Evolutionary conservation across 2,888 invertebrate genomes (phyloP), one percentile per base, ranked within the genome.

Genomic region (Penaeus monodon): DNA sequence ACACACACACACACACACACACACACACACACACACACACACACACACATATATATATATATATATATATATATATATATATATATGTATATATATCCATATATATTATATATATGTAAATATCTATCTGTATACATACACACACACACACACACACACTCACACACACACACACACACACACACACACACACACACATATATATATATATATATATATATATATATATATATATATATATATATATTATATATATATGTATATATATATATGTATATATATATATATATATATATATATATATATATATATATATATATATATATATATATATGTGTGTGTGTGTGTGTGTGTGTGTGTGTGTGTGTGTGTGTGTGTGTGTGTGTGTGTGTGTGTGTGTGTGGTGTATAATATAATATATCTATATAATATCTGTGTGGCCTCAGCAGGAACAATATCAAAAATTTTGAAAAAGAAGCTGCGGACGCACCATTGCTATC

Each of bases 201-300:
- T 83, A 77, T 38, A 57, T 83, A 57, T 77, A 76, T 77, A 77
- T 73, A 29, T 49, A 63, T 76, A 63, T 74, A 76, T 2, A 33
- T 74, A 49, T 84, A 17, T 12, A 57, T 78, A 66, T 44, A 38
- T 76, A 70, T 82, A 82, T 38, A 66, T 82, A 82, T 76, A 73
- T 70, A 70, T 38, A 70, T 73, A 70, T 73, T 49, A 24, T 33
- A 38, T 38, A 76, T n/a, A 81, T 81, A 81, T 64, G 66, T 81
- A 66, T 81, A 64, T 64, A 81, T 64, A 64, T 64, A 81, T 64
- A 27, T 57, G 24, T 76, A 77, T 78, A 64, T 73, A 76, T 77
- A 57, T 22, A 63, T 77, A 64, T 63, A 76, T 44, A 49, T 6
- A 73, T 0, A n/a, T 7, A 33, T 24, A n/a, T 44, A 57, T 77